A percentile compares a stretch with the other conserved stretches of the same genome.
phyloP scores from a whole-genome alignment of 2,888 invertebrate species.

The Lathronympha strigana region DNA sequence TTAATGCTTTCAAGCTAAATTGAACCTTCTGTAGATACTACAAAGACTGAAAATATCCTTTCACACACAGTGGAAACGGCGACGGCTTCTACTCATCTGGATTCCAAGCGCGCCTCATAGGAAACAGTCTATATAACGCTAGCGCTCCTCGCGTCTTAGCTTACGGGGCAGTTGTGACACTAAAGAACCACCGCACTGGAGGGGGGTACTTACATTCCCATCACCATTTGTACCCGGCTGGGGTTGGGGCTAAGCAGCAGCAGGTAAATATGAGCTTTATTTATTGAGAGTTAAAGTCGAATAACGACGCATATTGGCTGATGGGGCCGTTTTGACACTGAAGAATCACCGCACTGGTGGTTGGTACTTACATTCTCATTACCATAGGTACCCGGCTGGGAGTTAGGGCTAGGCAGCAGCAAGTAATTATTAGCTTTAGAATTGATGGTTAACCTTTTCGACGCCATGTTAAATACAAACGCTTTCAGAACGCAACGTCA shows the following conservation, averaged over 20 bases:
- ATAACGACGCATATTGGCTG: too few relatives aligned
- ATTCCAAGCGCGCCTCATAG: constrained; percentile 96
- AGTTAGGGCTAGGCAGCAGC: too few relatives aligned
- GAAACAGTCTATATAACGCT: constrained; percentile 96
- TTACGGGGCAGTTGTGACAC: constrained; percentile 93
- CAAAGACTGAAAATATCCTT: background rate
- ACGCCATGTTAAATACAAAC: too few relatives aligned
- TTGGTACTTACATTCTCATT: too few relatives aligned
- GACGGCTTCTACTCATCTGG: constrained; percentile 99
- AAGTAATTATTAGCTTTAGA: too few relatives aligned
- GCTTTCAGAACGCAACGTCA: too few relatives aligned
- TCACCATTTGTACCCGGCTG: constrained; percentile 96
- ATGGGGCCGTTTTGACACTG: too few relatives aligned
- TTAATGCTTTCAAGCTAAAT: too few relatives aligned
- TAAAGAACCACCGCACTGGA: constrained; percentile 97
- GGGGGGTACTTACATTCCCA: constrained; percentile 99
- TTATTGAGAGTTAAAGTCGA: background rate
- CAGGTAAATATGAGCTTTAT: constrained; percentile 85
- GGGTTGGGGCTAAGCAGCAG: constrained; percentile 94
- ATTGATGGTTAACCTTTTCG: too few relatives aligned
- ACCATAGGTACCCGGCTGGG: too few relatives aligned
- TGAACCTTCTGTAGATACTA: background rate
- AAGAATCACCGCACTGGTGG: too few relatives aligned
- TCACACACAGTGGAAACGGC: constrained; percentile 90
- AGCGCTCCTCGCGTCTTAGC: constrained; percentile 95